Conservation (phyloP, 2,113 vertebrate genomes). For the Chloropsis cyanopogon region DNA sequence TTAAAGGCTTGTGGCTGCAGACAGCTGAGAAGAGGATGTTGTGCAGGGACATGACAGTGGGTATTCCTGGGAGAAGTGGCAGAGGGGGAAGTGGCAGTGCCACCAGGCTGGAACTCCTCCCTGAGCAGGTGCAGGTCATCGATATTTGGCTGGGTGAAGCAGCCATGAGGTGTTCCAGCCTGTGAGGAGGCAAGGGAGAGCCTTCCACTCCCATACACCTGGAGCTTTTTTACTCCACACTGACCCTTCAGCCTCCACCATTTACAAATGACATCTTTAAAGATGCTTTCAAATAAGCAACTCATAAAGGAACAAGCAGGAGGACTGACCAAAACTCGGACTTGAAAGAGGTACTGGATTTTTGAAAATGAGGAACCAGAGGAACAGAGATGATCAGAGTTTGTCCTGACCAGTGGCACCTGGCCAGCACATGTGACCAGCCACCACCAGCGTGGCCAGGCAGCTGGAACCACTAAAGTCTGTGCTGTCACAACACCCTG, state of each 20-base stretch:
- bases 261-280: not conserved
- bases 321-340: not conserved
- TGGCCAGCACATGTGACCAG: fast-evolving
- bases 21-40: not conserved
- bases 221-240: not conserved
- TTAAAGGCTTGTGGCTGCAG: not conserved
- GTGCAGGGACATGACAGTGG: not conserved
- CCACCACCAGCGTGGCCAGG: not conserved
- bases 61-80: not conserved
- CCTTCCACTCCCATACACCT: not conserved
- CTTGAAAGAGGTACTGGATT: not conserved
- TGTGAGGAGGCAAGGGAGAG: not conserved
- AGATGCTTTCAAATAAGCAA: not conserved
- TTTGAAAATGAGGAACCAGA: not conserved
- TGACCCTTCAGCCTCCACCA: not conserved
- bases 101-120: not conserved
- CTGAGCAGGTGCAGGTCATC: not conserved
- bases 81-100: not conserved
- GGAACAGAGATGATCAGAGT: not conserved
- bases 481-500: not conserved
- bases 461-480: not conserved
- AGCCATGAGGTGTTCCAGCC: not conserved
- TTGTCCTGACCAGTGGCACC: not conserved
- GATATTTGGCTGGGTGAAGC: not conserved
- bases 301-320: not conserved